Evolutionary conservation across 2,888 invertebrate genomes (phyloP).

Genomic region (Drosophila rubida): DNA sequence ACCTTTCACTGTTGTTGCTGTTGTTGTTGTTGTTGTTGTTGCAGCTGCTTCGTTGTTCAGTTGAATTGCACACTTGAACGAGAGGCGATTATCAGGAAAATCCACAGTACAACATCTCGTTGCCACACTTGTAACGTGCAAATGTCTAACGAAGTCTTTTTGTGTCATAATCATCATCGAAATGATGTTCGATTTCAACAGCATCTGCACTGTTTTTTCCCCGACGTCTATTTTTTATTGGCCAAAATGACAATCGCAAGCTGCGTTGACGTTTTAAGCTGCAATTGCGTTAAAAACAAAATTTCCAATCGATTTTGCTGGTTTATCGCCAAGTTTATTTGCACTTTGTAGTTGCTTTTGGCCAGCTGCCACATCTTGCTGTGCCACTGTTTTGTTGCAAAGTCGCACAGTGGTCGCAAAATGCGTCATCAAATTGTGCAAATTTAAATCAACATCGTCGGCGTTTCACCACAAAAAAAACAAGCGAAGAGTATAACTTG

Average conservation of each 20-base stretch:
- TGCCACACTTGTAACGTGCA: conserved; percentile 24
- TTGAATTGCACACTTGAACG: conserved; percentile 68
- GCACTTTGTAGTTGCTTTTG: conserved; percentile 63
- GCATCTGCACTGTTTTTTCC: neutral
- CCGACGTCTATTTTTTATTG: neutral
- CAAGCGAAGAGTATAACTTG: neutral
- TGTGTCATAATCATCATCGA: conserved; percentile 70
- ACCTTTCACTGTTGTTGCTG: neutral
- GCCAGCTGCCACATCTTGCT: conserved; percentile 33
- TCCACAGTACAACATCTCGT: conserved; percentile 46
- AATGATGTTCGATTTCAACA: conserved; percentile 51
- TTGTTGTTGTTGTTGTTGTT: conserved; percentile 14
- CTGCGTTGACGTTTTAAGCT: conserved; percentile 79
- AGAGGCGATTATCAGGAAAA: conserved; percentile 63
- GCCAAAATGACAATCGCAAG: conserved; percentile 42
- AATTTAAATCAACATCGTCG: neutral
- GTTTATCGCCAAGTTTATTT: conserved; percentile 80
- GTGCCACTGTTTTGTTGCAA: conserved; percentile 16
- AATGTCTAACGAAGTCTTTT: conserved; percentile 41
- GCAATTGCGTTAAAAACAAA: conserved; percentile 81
- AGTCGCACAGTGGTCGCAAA: conserved; percentile 36
- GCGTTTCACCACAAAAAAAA: neutral
- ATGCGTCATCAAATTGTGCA: neutral
- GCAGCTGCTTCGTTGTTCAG: conserved; percentile 42
- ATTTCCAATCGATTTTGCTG: conserved; percentile 79